Evolutionary conservation across 2,797 vertebrate genomes (phyloP).

Genomic region (Phoxinus dragarum): DNA sequence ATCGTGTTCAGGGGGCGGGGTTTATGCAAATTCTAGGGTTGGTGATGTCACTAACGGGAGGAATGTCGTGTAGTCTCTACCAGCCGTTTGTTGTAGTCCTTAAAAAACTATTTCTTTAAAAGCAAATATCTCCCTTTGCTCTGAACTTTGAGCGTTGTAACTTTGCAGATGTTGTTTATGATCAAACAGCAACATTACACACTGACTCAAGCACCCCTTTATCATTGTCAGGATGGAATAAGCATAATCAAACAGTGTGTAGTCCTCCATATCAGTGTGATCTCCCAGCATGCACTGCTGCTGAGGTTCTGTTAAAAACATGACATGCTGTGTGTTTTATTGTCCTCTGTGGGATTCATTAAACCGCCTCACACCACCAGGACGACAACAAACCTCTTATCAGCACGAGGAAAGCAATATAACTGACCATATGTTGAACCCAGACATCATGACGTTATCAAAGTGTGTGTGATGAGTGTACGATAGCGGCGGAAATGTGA

Average conservation of each 20-base stretch:
- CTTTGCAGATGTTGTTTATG: too few species aligned
- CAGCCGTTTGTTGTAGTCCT: too few species aligned
- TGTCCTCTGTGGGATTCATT: conserved; percentile 50
- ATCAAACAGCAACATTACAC: too few species aligned
- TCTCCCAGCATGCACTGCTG: conserved; percentile 48
- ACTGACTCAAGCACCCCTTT: too few species aligned
- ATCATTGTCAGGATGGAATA: not conserved
- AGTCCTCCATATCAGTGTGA: conserved; percentile 14
- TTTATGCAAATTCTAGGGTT: too few species aligned
- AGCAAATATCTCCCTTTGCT: too few species aligned
- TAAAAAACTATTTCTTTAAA: too few species aligned
- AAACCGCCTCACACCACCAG: conserved; percentile 12
- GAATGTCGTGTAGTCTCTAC: too few species aligned
- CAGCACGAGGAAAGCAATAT: conserved; percentile 17
- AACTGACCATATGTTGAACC: conserved; percentile 19
- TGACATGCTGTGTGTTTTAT: conserved; percentile 43
- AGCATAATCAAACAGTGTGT: not conserved
- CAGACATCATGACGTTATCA: not conserved
- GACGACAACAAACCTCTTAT: not conserved
- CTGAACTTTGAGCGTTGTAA: too few species aligned
- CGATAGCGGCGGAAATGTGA: not conserved
- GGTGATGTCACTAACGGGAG: too few species aligned
- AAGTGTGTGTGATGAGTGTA: not conserved
- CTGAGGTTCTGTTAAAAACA: conserved; percentile 6
- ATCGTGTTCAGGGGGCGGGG: too few species aligned